phyloP scores from a whole-genome alignment of 2,113 vertebrate genomes.

The Probosciger aterrimus region DNA sequence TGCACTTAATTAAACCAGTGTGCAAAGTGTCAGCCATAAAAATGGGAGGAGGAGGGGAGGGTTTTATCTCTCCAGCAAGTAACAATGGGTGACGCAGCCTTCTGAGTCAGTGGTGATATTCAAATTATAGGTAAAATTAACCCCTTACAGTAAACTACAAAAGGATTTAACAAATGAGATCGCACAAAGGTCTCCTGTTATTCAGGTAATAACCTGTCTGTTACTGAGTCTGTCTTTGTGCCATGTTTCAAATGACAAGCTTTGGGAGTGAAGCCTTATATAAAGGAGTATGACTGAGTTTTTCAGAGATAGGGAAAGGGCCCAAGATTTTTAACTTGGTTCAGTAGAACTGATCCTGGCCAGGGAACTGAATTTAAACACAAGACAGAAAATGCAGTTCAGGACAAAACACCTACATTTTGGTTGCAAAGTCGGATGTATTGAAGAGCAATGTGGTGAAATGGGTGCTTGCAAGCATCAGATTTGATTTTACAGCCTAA shows the following conservation, averaged over 20 bases:
- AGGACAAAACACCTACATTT: neutral
- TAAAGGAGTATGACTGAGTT: neutral
- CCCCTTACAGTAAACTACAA: neutral
- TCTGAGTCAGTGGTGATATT: neutral
- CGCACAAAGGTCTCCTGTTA: neutral
- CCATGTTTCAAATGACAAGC: neutral
- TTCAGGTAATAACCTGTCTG: neutral
- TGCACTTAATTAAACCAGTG: conserved; percentile 36
- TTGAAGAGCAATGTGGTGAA: neutral
- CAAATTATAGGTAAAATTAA: conserved; percentile 37
- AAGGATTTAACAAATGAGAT: neutral
- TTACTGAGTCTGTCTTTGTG: neutral
- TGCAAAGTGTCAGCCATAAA: conserved; percentile 41
- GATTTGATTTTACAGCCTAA: neutral
- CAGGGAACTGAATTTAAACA: neutral
- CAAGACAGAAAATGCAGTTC: neutral
- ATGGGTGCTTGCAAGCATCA: neutral
- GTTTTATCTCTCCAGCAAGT: neutral
- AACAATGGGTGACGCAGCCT: neutral
- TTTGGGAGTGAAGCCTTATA: neutral
- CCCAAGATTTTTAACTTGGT: neutral
- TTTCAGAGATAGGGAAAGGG: neutral
- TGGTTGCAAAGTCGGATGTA: neutral
- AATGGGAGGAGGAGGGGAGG: neutral
- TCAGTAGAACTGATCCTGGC: neutral